Conservation (phyloP, 1,140 invertebrate genomes). For the Caenorhabditis remanei region DNA sequence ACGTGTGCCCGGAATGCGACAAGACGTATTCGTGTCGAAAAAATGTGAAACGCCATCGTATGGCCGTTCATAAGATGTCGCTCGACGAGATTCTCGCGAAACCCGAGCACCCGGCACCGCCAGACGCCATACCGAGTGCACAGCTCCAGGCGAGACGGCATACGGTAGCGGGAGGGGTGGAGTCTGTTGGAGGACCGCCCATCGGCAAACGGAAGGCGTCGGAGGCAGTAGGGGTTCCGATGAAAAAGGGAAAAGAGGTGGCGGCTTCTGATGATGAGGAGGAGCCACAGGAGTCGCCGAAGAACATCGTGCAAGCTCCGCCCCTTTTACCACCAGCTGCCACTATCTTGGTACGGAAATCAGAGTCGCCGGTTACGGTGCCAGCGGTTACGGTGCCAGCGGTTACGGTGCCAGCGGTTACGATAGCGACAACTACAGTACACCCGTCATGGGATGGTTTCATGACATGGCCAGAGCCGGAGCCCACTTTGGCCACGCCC, state of each 20-base stretch:
- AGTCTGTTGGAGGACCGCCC: background rate
- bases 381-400: too few relatives aligned
- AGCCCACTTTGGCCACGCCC: too few relatives aligned
- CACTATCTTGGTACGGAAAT: too few relatives aligned
- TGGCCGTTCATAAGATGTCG: constrained; percentile 71
- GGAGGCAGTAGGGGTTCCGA: background rate
- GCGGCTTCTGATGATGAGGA: constrained; percentile 1
- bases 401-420: background rate
- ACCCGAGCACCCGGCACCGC: constrained; percentile 19
- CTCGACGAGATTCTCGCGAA: constrained; percentile 58
- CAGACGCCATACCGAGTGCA: background rate
- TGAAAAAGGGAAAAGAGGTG: constrained; percentile 9
- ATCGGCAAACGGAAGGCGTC: constrained; percentile 13
- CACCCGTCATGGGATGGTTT: too few relatives aligned
- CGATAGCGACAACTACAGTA: background rate
- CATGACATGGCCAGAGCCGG: too few relatives aligned
- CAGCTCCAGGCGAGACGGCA: background rate
- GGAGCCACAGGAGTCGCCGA: background rate
- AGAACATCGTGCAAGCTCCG: too few relatives aligned
- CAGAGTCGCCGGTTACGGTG: too few relatives aligned
- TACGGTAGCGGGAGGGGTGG: constrained; percentile 35
- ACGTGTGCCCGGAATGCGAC: constrained; percentile 68
- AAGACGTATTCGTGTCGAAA: constrained; percentile 73
- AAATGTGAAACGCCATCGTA: constrained; percentile 72
- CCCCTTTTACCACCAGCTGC: too few relatives aligned